A percentile compares a stretch with the other conserved stretches of the same genome.
Evolutionary conservation across 1,140 invertebrate species (phyloP).

Genomic region (Artemia franciscana): DNA sequence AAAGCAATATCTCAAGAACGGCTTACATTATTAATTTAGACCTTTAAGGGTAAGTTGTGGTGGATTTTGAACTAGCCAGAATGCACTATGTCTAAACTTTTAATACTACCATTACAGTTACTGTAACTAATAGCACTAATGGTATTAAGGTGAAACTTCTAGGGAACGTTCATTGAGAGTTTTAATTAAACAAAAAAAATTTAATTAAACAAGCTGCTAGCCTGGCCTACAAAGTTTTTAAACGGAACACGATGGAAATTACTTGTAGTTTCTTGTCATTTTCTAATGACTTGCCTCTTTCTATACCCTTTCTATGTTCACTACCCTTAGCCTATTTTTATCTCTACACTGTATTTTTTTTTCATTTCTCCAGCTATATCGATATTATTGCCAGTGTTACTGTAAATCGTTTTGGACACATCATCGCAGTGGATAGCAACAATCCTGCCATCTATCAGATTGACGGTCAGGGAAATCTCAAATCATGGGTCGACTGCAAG

Average conservation of each 20-base stretch:
- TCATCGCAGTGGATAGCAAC: slow-evolving; percentile 89
- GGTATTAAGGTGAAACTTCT: no score
- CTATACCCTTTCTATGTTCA: slow-evolving; percentile 10
- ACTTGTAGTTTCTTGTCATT: slow-evolving; percentile 64
- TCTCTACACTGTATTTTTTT: slow-evolving; percentile 3
- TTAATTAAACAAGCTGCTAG: no score
- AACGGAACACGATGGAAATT: no score
- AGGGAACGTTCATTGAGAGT: no score
- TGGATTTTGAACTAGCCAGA: no score
- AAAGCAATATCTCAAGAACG: no score
- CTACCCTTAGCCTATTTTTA: slow-evolving; percentile 3
- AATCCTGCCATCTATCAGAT: slow-evolving; percentile 90
- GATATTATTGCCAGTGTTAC: slow-evolving; percentile 91
- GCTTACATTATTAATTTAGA: no score
- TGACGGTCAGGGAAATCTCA: slow-evolving; percentile 60
- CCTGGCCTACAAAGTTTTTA: not conserved
- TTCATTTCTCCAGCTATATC: slow-evolving; percentile 41
- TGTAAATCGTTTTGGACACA: slow-evolving; percentile 65
- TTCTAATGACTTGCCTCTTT: slow-evolving; percentile 71
- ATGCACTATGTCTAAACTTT: no score
- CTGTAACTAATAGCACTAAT: no score
- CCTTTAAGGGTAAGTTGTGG: no score
- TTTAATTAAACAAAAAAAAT: no score
- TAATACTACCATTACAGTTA: no score
- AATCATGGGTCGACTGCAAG: slow-evolving; percentile 88